phyloP scores from a whole-genome alignment of 1,140 invertebrate genomes.

The Andrena cerasifolii region DNA sequence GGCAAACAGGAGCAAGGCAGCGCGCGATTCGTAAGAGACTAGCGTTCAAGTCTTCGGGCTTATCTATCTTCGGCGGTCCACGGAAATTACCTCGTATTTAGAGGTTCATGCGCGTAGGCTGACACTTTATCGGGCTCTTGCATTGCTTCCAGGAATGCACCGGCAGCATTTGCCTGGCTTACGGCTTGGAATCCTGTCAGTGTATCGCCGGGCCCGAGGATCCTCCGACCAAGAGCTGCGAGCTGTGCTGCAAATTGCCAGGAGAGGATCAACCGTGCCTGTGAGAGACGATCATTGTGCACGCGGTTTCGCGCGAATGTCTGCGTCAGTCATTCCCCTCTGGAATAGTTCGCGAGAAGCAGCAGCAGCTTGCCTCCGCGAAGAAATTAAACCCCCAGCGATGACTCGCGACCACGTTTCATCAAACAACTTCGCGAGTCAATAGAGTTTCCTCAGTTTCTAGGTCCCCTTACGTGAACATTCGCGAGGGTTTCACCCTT shows the following conservation, averaged over 20 bases:
- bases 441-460: not conserved
- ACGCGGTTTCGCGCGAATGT: conserved; percentile 5
- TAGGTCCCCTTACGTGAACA: not conserved
- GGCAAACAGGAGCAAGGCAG: not conserved
- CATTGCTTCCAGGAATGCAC: conserved; percentile 89
- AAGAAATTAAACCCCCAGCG: conserved; percentile 99
- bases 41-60: not conserved
- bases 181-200: conserved; percentile 98
- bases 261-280: conserved; percentile 89
- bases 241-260: conserved; percentile 93
- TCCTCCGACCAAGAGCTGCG: conserved; percentile 92
- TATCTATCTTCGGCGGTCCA: conserved; percentile 30
- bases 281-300: conserved; percentile 77
- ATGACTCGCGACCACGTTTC: conserved; percentile 98
- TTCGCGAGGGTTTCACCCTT: not conserved
- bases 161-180: conserved; percentile 95
- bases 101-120: conserved; percentile 37
- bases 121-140: conserved; percentile 47
- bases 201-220: conserved; percentile 89
- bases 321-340: conserved; percentile 2
- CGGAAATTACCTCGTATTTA: conserved; percentile 51
- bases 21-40: conserved; percentile 6
- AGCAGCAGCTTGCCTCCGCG: conserved; percentile 85
- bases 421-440: conserved; percentile 6
- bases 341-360: not conserved